Conservation (phyloP, 1,140 invertebrate species). For the Ctenoplectra terminalis region DNA sequence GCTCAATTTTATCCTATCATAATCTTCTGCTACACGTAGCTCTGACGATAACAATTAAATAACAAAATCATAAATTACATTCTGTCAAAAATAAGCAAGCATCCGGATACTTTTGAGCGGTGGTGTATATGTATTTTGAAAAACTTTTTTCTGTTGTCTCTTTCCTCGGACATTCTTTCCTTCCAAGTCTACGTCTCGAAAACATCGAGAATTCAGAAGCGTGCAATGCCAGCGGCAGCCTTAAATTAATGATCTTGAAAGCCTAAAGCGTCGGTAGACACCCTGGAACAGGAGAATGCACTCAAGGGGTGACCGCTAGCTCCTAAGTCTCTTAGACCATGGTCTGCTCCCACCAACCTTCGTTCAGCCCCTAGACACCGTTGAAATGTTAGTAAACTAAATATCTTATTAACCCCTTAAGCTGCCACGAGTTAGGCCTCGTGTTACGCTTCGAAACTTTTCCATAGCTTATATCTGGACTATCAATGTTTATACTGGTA, state of each 20-base stretch:
- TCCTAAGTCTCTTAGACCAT: slow-evolving; percentile 82
- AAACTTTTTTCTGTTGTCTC: slow-evolving; percentile 15
- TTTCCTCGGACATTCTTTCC: slow-evolving; percentile 52
- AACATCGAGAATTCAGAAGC: slow-evolving; percentile 69
- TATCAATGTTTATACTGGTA: too few species aligned
- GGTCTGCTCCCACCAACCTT: slow-evolving; percentile 65
- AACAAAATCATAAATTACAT: too few species aligned
- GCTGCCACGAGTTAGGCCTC: slow-evolving; percentile 68
- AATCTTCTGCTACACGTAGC: too few species aligned
- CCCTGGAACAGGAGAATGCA: slow-evolving; percentile 82
- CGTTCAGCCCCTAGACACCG: slow-evolving; percentile 69
- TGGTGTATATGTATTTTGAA: neutral
- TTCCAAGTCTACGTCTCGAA: slow-evolving; percentile 45
- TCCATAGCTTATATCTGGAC: slow-evolving; percentile 28
- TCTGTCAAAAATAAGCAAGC: too few species aligned
- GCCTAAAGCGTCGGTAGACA: slow-evolving; percentile 80
- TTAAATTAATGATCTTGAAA: slow-evolving; percentile 83
- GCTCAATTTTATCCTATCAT: too few species aligned
- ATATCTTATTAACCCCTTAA: slow-evolving; percentile 82
- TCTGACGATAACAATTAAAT: too few species aligned
- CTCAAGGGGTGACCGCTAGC: slow-evolving; percentile 82
- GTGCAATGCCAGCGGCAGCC: slow-evolving; percentile 71
- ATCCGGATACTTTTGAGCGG: too few species aligned
- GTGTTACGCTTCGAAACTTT: slow-evolving; percentile 66
- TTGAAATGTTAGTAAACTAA: slow-evolving; percentile 81